Conservation (phyloP, 2,797 vertebrate species). For the Eutrigla gurnardus region DNA sequence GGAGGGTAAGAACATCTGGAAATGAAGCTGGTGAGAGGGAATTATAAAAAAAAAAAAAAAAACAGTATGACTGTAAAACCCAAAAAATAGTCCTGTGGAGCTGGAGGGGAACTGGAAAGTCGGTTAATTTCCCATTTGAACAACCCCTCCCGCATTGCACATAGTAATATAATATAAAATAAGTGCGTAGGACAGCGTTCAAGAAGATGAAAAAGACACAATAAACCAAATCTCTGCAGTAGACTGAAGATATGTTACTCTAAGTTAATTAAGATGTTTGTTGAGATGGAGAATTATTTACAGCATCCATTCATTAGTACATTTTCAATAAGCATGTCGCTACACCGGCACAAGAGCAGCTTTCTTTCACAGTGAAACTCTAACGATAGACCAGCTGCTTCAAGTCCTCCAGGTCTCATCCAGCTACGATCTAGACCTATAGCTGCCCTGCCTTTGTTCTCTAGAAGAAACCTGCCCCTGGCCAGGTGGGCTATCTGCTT, state of each 20-base stretch:
- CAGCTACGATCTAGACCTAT: constrained; percentile 33
- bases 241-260: not conserved
- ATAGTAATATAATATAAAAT: not conserved
- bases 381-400: constrained; percentile 75
- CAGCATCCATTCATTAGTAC: constrained; percentile 3
- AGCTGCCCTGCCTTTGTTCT: constrained; percentile 49
- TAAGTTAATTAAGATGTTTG: constrained; percentile 9
- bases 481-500: constrained; percentile 37
- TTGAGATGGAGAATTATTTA: constrained; percentile 3
- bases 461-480: constrained; percentile 34
- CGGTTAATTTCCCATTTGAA: not conserved
- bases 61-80: not conserved
- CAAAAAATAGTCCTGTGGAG: not conserved
- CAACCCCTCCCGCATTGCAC: not conserved
- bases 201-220: not conserved
- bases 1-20: not conserved
- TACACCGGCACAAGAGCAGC: constrained; percentile 19
- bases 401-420: constrained; percentile 58
- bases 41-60: not conserved
- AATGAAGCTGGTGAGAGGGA: not conserved
- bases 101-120: not conserved
- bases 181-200: not conserved
- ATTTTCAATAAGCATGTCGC: constrained; percentile 43
- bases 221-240: not conserved
- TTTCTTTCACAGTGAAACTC: constrained; percentile 38